Evolutionary conservation across 2,888 invertebrate genomes (phyloP).

Genomic region (Sycophila texana): DNA sequence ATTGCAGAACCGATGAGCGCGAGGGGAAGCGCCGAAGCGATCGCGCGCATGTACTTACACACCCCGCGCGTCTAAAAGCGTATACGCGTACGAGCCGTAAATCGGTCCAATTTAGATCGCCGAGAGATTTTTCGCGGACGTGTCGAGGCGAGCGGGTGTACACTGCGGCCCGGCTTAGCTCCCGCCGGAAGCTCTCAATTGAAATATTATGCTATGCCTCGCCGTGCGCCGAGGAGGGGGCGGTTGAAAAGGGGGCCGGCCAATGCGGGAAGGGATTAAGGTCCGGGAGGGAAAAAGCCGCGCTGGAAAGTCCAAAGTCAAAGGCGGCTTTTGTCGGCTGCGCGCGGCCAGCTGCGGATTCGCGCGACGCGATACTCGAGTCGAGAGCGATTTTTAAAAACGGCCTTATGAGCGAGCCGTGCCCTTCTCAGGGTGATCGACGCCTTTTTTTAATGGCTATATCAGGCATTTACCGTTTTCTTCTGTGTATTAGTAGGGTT

Average conservation of each 20-base stretch:
- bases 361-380: neutral
- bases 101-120: conserved; percentile 37
- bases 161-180: neutral
- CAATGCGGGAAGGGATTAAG: neutral
- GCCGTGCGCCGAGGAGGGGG: neutral
- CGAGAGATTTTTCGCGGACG: conserved; percentile 31
- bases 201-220: conserved; percentile 42
- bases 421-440: no score
- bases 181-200: conserved; percentile 51
- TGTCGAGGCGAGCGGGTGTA: conserved; percentile 6
- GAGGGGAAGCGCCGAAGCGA: neutral
- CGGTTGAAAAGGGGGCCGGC: neutral
- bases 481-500: no score
- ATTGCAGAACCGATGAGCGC: neutral
- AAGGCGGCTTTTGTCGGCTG: neutral
- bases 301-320: neutral
- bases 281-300: neutral
- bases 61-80: neutral
- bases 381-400: no score
- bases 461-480: no score
- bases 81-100: neutral
- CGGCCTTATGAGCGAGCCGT: no score
- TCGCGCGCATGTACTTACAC: no score
- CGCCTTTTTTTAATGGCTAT: no score
- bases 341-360: neutral